Evolutionary conservation across 1,140 invertebrate species (phyloP), one percentile per base, ranked within the genome.

Genomic region (Scaptodrosophila lebanonensis): DNA sequence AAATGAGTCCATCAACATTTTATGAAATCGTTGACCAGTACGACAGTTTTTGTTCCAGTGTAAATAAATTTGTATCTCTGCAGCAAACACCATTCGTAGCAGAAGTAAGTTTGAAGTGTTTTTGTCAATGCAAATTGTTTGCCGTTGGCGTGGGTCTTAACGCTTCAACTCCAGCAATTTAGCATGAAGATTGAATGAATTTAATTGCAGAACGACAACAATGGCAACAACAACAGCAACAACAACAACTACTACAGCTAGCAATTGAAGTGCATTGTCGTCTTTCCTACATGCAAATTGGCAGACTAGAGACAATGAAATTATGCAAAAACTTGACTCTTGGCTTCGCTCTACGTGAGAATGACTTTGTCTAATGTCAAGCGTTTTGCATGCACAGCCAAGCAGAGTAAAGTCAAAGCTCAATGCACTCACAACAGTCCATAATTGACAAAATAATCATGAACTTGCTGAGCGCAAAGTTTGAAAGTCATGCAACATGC

Each of bases 351-450:
- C 58, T 71, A 65, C 60, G 66, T 60, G 66, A 50, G 22, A 25
- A 25, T 25, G 22, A 25, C 22, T 3, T 25, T 25, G 22, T n/a
- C 69, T 59, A 68, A 59, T 72, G 65, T 69, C 53, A 65, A 66
- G 50, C 64, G 66, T 59, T 76, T 70, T 76, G 71, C 71, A 76
- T 77, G 77, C 71, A 76, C 62, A 66, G 44, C 65, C 49, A 50
- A 25, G 22, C 53, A 38, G n/a, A n/a, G n/a, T 36, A 67, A 66
- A 71, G 63, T 77, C 58, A 77, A 72, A 79, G 72, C 45, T 43
- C 72, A 72, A 62, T 66, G 63, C 54, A 51, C 57, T 25, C 3
- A 8, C 43, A 54, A 20, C n/a, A 44, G 30, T 5, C 12, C 52
- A 38, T 15, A 11, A 29, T 22, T 18, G 48, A 3, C 32, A 22